Conservation (phyloP, 2,113 vertebrate genomes). For the Nematolebias whitei region DNA sequence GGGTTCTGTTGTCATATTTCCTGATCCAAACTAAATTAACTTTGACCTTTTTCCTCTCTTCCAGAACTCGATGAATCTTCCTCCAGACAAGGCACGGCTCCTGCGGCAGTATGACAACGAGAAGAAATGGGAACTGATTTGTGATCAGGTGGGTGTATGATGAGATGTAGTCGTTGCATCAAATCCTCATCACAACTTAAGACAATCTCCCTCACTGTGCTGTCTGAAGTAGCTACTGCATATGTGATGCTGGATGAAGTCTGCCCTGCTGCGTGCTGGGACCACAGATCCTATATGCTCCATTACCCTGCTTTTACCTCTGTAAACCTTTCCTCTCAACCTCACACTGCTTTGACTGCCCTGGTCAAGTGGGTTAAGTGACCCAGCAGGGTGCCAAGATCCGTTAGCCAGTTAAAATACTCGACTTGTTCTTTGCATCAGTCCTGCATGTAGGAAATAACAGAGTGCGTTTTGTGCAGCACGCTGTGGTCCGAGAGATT, state of each 20-base stretch:
- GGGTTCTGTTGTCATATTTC: conserved; percentile 16
- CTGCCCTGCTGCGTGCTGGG: conserved; percentile 12
- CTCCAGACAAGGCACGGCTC: conserved; percentile 96
- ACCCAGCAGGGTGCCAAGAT: conserved; percentile 39
- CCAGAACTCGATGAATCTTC: conserved; percentile 98
- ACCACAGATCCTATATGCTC: conserved; percentile 19
- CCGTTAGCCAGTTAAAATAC: conserved; percentile 40
- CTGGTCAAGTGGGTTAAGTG: conserved; percentile 65
- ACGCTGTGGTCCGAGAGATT: conserved; percentile 51
- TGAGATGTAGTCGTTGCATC: not conserved
- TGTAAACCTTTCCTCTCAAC: conserved; percentile 3
- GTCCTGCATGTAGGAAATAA: conserved; percentile 49
- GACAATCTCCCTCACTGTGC: not conserved
- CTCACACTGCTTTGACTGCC: conserved; percentile 19
- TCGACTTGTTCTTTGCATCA: conserved; percentile 23
- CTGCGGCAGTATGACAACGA: conserved; percentile 97
- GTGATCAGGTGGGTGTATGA: conserved; percentile 89
- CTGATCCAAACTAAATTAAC: conserved; percentile 39
- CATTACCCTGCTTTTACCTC: conserved; percentile 33
- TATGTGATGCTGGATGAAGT: conserved; percentile 7
- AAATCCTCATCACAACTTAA: too few species aligned
- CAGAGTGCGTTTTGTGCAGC: conserved; percentile 52
- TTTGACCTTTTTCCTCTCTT: conserved; percentile 47
- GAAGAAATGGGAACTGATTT: conserved; percentile 99
- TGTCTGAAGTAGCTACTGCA: not conserved